phyloP scores from a whole-genome alignment of 2,797 vertebrate genomes.

The Crossoptilon crossoptilon region DNA sequence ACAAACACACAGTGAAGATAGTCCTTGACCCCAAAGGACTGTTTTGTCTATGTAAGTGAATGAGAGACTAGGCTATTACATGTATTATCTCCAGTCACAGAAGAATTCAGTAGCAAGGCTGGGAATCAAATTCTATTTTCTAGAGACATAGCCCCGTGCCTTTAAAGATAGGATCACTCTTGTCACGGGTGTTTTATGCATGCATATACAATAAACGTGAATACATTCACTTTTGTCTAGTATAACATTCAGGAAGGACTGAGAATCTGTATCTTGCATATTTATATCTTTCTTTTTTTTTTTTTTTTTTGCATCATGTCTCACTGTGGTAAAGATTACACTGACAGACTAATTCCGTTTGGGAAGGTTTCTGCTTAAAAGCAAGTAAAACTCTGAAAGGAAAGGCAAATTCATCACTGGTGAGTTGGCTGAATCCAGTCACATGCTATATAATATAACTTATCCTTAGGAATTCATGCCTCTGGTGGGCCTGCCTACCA shows the following conservation, averaged over 20 bases:
- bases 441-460: conserved; percentile 63
- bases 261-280: background rate
- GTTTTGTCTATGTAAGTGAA: background rate
- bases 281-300: background rate
- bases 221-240: background rate
- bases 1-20: background rate
- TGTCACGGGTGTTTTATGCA: background rate
- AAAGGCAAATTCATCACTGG: conserved; percentile 65
- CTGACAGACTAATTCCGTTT: conserved; percentile 19
- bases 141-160: background rate
- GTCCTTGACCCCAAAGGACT: background rate
- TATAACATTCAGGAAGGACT: background rate
- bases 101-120: background rate
- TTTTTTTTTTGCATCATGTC: background rate
- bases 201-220: background rate
- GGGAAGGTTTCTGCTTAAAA: conserved; percentile 50
- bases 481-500: conserved; percentile 69
- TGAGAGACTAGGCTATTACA: background rate
- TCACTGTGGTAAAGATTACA: conserved; percentile 53
- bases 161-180: background rate
- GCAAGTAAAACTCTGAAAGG: conserved; percentile 53
- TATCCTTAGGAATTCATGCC: conserved; percentile 77
- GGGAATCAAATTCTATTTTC: background rate
- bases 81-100: background rate
- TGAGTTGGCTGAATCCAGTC: conserved; percentile 70